phyloP scores from a whole-genome alignment of 2,888 invertebrate species.

The Lithophane ornitopus region DNA sequence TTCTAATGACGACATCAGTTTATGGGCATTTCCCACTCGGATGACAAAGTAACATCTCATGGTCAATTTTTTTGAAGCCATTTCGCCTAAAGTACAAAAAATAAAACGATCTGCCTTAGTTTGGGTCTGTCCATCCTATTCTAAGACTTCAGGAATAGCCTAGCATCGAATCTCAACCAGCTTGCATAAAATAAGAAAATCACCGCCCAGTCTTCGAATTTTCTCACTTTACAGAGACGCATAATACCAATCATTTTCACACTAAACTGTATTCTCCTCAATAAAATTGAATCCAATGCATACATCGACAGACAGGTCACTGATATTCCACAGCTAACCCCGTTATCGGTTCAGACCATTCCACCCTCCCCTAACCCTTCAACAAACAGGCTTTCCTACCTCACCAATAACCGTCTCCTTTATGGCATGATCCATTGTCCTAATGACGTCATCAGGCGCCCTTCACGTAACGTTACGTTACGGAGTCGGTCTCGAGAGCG shows the following conservation, averaged over 20 bases:
- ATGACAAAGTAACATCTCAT: no score
- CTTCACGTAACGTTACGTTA: conserved; percentile 41
- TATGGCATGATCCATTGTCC: conserved; percentile 53
- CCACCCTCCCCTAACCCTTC: background rate
- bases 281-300: background rate
- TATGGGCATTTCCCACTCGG: background rate
- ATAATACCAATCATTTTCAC: no score
- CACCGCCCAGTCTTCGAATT: background rate
- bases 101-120: background rate
- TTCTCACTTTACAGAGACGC: background rate
- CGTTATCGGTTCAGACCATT: conserved; percentile 30
- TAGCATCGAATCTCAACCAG: background rate
- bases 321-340: background rate
- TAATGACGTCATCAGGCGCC: conserved; percentile 64
- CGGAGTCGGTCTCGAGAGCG: conserved; percentile 73
- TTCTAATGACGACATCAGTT: background rate
- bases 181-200: background rate
- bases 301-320: background rate
- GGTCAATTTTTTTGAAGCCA: no score
- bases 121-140: background rate
- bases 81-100: background rate
- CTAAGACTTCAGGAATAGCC: background rate
- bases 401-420: conserved; percentile 48
- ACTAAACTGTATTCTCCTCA: no score
- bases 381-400: conserved; percentile 28